Percentiles rank a stretch among this genome's conserved stretches.
These are phyloP conservation scores for Lissocephala sabroskyi DNA, from an alignment of 2,888 invertebrate species.

Conservation along the genomic window DNA sequence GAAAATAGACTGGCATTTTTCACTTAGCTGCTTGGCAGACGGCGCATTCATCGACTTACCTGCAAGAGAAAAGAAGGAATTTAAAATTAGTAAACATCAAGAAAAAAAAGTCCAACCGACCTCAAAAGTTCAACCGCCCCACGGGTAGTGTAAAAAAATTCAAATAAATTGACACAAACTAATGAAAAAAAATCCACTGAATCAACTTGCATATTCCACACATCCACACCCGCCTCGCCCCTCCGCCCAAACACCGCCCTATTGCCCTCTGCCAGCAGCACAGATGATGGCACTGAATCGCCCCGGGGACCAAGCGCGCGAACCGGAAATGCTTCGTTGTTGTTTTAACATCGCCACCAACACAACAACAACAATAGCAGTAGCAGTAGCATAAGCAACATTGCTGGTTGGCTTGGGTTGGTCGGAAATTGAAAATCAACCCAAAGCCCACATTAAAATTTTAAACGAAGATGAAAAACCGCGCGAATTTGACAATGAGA, in stretches of 20 bases:
- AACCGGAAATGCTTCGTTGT: constrained; percentile 54
- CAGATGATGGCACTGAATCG: background rate
- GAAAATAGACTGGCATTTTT: no score
- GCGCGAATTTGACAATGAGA: constrained; percentile 18
- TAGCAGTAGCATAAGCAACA: background rate
- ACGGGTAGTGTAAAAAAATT: constrained; percentile 25
- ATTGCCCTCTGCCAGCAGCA: constrained; percentile 1
- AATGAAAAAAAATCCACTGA: constrained; percentile 48
- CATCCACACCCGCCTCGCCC: constrained; percentile 9
- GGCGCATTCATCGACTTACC: no score
- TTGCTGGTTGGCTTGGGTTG: constrained; percentile 29
- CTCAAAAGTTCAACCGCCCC: background rate
- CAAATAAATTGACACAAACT: constrained; percentile 57
- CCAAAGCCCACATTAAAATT: constrained; percentile 51
- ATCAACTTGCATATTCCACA: constrained; percentile 15
- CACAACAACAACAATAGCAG: constrained; percentile 14
- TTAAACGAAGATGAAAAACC: constrained; percentile 25
- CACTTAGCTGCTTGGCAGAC: no score
- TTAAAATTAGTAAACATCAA: no score
- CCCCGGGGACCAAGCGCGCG: constrained; percentile 5
- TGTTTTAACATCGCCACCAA: constrained; percentile 28
- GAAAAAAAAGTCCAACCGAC: no score
- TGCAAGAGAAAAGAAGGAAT: no score
- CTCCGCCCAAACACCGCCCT: no score
- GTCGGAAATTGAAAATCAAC: constrained; percentile 61